Percentiles rank a stretch among this genome's conserved stretches.
phyloP scores from a whole-genome alignment of 2,797 vertebrate genomes.

The Echiichthys vipera region DNA sequence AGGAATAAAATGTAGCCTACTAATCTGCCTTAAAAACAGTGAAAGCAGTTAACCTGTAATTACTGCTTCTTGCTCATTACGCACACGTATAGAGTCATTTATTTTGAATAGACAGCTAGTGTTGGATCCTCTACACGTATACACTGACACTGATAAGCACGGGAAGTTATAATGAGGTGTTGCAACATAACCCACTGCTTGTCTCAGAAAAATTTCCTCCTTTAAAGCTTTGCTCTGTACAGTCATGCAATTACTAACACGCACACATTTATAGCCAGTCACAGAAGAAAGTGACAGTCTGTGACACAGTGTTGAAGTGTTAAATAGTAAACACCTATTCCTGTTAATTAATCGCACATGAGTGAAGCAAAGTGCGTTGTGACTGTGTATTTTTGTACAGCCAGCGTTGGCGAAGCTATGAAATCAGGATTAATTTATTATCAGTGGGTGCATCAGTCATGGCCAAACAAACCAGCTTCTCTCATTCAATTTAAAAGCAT shows the following conservation, averaged over 20 bases:
- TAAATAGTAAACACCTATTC: constrained; percentile 11
- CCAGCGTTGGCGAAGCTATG: not conserved
- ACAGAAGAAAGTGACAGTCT: not conserved
- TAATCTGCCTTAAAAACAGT: not conserved
- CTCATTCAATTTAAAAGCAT: constrained; percentile 9
- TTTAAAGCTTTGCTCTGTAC: constrained; percentile 14
- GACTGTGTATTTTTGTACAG: not conserved
- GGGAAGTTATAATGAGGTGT: constrained; percentile 42
- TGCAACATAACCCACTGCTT: constrained; percentile 24
- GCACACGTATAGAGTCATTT: not conserved
- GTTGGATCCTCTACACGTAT: not conserved
- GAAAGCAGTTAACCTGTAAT: not conserved
- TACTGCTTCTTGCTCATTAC: not conserved
- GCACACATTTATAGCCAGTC: not conserved
- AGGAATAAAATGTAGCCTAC: no score
- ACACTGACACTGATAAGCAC: constrained; percentile 6
- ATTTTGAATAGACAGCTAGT: constrained; percentile 6
- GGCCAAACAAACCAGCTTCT: constrained; percentile 8
- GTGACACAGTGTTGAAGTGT: not conserved
- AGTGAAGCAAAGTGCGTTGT: not conserved
- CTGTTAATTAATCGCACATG: not conserved
- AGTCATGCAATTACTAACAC: not conserved
- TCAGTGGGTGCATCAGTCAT: not conserved
- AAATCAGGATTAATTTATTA: not conserved
- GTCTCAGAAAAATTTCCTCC: constrained; percentile 26